phyloP scores from a whole-genome alignment of 2,888 invertebrate genomes.

The Agriotes lineatus region DNA sequence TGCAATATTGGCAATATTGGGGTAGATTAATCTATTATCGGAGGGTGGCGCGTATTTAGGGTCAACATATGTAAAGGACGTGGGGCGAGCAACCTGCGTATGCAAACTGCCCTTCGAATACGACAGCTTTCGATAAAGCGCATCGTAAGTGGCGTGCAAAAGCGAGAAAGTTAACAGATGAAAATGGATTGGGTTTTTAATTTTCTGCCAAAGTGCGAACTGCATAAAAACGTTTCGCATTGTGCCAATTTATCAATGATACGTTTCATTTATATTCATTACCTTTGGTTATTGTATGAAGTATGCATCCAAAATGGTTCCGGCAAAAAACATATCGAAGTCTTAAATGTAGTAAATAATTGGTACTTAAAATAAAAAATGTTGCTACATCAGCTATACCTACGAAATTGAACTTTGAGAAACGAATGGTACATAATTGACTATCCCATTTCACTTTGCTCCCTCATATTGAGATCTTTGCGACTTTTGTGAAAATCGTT shows the following conservation, averaged over 20 bases:
- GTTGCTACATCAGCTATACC: no score
- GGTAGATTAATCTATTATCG: conserved; percentile 64
- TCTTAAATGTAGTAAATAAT: no score
- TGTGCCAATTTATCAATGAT: conserved; percentile 28
- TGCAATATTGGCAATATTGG: conserved; percentile 65
- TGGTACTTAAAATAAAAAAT: no score
- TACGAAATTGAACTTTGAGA: no score
- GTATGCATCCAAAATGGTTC: no score
- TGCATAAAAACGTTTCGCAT: background rate
- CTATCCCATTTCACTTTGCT: no score
- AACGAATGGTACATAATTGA: no score
- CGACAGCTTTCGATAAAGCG: background rate
- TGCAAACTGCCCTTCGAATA: conserved; percentile 33
- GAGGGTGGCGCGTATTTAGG: conserved; percentile 53
- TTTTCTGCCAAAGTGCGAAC: conserved; percentile 16
- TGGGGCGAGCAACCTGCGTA: conserved; percentile 37
- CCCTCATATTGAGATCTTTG: no score
- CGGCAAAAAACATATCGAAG: no score
- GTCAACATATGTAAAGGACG: conserved; percentile 55
- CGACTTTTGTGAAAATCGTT: no score
- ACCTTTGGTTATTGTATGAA: conserved; percentile 12
- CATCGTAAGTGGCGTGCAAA: background rate
- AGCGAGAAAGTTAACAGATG: background rate
- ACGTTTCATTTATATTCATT: conserved; percentile 41
- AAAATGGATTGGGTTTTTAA: conserved; percentile 8